These are phyloP conservation scores for Calcarius lapponicus DNA, from an alignment of 2,797 vertebrate genomes.

Conservation along the genomic window DNA sequence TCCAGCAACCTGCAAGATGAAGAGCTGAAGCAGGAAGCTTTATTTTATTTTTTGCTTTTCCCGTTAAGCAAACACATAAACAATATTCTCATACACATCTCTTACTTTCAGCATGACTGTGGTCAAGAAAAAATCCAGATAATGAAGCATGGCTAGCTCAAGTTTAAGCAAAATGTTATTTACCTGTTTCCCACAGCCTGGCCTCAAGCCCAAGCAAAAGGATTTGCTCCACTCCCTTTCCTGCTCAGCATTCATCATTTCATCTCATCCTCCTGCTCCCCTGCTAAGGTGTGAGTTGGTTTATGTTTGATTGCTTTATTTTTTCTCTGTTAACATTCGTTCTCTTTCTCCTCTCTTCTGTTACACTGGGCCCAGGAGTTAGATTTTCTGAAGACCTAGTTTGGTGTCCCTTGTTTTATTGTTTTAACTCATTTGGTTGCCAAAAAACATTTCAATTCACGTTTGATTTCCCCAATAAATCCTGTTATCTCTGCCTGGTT, in stretches of 20 bases:
- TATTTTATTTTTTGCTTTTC: not conserved
- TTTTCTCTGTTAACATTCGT: not conserved
- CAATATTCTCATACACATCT: not conserved
- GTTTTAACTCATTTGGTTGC: not conserved
- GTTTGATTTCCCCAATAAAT: slow-evolving; percentile 49
- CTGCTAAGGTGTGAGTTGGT: not conserved
- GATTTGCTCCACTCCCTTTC: not conserved
- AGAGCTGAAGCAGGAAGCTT: not conserved
- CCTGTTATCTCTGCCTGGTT: slow-evolving; percentile 44
- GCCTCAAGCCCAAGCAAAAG: not conserved
- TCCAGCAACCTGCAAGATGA: not conserved
- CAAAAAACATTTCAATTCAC: not conserved
- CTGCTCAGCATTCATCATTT: not conserved
- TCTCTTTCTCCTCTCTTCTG: not conserved
- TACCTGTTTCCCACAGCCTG: not conserved
- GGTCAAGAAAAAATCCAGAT: not conserved
- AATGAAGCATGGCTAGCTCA: not conserved
- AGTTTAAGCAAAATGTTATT: not conserved
- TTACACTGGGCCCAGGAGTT: not conserved
- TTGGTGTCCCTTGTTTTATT: not conserved
- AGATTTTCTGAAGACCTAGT: not conserved
- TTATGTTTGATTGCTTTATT: not conserved
- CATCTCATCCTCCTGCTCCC: not conserved
- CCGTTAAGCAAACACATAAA: not conserved
- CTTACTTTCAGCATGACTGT: not conserved